A percentile compares a stretch with the other conserved stretches of the same genome.
Evolutionary conservation across 92 coral and sea anemone species (phyloP).

Genomic region (Metridium senile): DNA sequence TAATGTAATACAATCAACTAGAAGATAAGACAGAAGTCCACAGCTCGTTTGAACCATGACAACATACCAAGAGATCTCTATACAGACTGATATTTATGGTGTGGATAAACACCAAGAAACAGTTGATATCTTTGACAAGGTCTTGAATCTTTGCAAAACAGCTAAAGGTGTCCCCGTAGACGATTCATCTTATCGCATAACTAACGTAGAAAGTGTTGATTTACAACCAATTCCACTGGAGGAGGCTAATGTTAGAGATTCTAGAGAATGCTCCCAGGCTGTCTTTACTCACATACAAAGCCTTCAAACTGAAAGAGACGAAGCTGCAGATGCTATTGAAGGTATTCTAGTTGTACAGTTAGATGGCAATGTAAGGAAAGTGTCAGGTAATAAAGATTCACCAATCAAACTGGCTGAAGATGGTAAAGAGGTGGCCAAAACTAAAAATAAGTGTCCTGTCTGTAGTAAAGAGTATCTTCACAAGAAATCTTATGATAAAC

Average conservation of each 20-base stretch:
- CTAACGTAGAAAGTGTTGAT: not conserved
- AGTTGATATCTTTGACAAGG: not conserved
- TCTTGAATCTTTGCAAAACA: not conserved
- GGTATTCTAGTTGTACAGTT: not conserved
- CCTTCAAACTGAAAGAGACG: not conserved
- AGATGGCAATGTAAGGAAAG: not conserved
- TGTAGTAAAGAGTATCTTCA: not conserved
- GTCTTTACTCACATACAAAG: not conserved
- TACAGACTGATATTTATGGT: not conserved
- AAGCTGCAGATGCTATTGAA: not conserved
- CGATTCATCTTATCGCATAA: not conserved
- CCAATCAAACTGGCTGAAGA: not conserved
- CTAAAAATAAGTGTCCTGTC: not conserved
- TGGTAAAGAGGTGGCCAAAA: not conserved
- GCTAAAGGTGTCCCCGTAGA: not conserved
- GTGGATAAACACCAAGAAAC: not conserved
- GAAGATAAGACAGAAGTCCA: too few species aligned
- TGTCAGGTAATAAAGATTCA: not conserved
- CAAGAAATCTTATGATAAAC: not conserved
- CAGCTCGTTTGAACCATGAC: not conserved
- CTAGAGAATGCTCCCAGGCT: not conserved
- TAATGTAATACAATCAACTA: too few species aligned
- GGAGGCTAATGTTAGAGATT: not conserved
- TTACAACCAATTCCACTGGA: not conserved
- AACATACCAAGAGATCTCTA: not conserved